Evolutionary conservation across 2,888 invertebrate species (phyloP).

Genomic region (Lepidonotus clava): DNA sequence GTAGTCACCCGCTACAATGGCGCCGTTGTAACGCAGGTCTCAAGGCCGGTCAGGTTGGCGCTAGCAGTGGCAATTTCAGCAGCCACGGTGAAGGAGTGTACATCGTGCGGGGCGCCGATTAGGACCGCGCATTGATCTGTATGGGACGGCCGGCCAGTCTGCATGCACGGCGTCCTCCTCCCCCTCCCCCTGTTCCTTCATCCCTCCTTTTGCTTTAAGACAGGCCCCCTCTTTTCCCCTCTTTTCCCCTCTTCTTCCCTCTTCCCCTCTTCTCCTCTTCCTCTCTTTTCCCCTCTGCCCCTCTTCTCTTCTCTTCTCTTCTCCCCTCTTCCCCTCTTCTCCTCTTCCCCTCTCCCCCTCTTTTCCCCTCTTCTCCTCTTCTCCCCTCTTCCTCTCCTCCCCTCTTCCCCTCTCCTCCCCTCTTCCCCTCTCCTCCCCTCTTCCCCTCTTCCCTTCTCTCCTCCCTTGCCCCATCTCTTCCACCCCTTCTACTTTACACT

Average conservation of each 20-base stretch:
- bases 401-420: not conserved
- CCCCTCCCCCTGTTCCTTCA: not conserved
- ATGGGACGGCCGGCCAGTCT: not conserved
- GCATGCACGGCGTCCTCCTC: not conserved
- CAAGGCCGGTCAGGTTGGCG: no score
- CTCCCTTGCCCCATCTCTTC: constrained; percentile 1
- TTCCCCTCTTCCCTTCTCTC: not conserved
- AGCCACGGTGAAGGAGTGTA: no score
- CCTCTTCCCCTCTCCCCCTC: not conserved
- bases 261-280: not conserved
- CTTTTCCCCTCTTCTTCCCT: not conserved
- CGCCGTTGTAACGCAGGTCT: no score
- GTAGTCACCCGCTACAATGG: no score
- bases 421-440: not conserved
- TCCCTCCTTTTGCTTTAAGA: not conserved
- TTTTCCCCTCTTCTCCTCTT: not conserved
- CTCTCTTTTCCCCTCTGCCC: not conserved
- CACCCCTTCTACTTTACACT: not conserved
- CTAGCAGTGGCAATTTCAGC: no score
- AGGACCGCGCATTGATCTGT: no score
- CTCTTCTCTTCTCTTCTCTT: not conserved
- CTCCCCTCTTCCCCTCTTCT: not conserved
- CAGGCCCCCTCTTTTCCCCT: not conserved
- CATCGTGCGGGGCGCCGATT: no score
- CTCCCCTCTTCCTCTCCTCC: not conserved